A percentile compares a stretch with the other conserved stretches of the same genome.
Evolutionary conservation across 2,113 vertebrate species (phyloP).

Genomic region (Megaceryle torquata): DNA sequence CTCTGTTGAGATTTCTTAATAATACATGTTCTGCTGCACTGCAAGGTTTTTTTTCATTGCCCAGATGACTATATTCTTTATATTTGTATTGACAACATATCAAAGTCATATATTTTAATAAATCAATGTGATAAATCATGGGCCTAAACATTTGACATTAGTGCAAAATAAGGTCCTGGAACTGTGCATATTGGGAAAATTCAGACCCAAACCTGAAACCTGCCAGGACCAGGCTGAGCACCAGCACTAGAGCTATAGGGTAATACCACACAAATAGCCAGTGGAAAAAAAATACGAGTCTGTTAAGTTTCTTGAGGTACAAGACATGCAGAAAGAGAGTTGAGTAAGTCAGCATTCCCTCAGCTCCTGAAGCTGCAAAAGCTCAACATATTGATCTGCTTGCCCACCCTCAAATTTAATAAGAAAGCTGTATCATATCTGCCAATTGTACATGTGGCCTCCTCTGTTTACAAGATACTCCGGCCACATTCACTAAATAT

Average conservation of each 20-base stretch:
- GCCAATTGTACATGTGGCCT: not conserved
- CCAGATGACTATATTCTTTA: not conserved
- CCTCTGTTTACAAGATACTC: not conserved
- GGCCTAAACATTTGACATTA: not conserved
- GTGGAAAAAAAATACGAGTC: fast-evolving
- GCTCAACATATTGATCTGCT: not conserved
- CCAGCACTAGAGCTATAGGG: not conserved
- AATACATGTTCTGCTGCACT: not conserved
- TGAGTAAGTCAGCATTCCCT: not conserved
- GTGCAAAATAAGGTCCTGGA: not conserved
- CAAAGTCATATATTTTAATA: not conserved
- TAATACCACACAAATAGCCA: not conserved
- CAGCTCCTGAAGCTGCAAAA: not conserved
- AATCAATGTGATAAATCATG: not conserved
- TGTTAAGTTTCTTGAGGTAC: not conserved
- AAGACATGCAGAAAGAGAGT: not conserved
- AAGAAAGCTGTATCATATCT: not conserved
- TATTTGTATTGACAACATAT: not conserved
- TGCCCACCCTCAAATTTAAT: not conserved
- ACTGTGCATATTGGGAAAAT: not conserved
- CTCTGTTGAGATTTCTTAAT: not conserved
- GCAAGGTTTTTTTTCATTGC: not conserved
- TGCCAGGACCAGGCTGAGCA: not conserved
- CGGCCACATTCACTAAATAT: not conserved
- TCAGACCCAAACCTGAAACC: not conserved